Base-by-base conservation (phyloP, 1,140 invertebrate genomes). In the Platyura marginata region DNA sequence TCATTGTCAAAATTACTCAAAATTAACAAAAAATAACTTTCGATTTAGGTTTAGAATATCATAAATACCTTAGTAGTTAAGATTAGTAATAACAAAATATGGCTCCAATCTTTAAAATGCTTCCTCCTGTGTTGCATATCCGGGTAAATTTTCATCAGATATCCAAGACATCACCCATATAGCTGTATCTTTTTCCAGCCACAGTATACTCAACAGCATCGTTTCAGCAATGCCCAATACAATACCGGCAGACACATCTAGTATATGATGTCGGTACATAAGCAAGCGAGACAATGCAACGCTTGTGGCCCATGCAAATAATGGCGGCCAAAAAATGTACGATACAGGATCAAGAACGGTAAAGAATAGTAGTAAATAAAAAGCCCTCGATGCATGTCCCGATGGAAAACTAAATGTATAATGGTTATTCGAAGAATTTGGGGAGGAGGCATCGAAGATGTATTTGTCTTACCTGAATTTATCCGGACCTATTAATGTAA, bases 361-460 rank as follows among this genome's bases (percentile, higher is more conserved):
- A 44, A 84, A 77, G 51, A 88, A 82, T 37, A 74, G 73, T 1
- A 75, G 65, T 13, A 97, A 61, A 54, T 87, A 75, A 10, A 79
- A 69, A 9, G 87, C 74, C 51, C 94, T 64, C n/a, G 88, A 90
- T 2, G 87, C 74, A 64, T 98, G 94, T 1, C 94, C 94, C 1
- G 92, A 96, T 21, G 93, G 94, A 61, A 97, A 97, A 25, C 90
- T 91, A 57, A 19, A 16, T n/a, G n/a, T n/a, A n/a, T n/a, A n/a
- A n/a, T n/a, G n/a, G n/a, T n/a, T n/a, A 29, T 8, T 13, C 25
- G 25, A 8, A 29, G 6, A 29, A 29, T 29, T 29, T 8, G 6
- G 13, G 25, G 6, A 13, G 25, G 6, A 29, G 6, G 6, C 6
- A 8, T 29, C 13, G 6, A 13, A 29, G 25, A 29, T 13, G 25